These are phyloP conservation scores for Characodon lateralis DNA, from an alignment of 2,797 vertebrate species.

Conservation along the genomic window DNA sequence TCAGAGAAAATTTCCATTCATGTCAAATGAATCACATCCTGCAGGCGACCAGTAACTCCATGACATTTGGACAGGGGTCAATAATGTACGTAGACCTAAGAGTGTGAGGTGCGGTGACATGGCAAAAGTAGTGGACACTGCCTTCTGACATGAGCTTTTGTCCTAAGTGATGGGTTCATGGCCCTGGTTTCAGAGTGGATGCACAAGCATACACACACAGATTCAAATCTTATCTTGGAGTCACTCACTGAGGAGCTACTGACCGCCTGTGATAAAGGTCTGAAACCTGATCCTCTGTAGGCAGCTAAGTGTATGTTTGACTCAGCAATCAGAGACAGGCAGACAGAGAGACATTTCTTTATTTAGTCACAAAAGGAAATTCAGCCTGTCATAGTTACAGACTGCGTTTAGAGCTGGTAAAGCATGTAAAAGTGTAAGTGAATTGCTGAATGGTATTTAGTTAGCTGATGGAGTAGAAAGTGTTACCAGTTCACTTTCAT, in stretches of 20 bases:
- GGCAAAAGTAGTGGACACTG: constrained; percentile 77
- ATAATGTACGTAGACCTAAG: constrained; percentile 8
- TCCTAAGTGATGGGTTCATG: constrained; percentile 86
- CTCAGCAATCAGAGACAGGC: constrained; percentile 47
- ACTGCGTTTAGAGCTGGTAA: neutral
- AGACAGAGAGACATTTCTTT: constrained; percentile 39
- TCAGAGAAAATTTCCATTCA: too few species aligned
- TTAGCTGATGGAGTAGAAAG: constrained; percentile 14
- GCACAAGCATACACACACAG: constrained; percentile 51
- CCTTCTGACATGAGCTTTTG: constrained; percentile 88
- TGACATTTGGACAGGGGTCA: constrained; percentile 37
- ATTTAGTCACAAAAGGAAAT: constrained; percentile 16
- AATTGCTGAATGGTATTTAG: constrained; percentile 7
- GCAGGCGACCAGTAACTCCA: constrained; percentile 41
- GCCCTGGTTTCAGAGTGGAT: constrained; percentile 77
- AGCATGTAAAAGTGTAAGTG: neutral
- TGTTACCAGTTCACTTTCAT: constrained; percentile 26
- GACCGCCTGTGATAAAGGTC: constrained; percentile 64
- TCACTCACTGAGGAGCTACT: constrained; percentile 75
- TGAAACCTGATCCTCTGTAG: constrained; percentile 66
- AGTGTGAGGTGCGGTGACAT: constrained; percentile 60
- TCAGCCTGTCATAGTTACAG: constrained; percentile 4
- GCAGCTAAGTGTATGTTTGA: constrained; percentile 37
- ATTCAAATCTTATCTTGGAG: constrained; percentile 84
- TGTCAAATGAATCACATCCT: neutral